Evolutionary conservation across 1,140 invertebrate genomes (phyloP), one percentile per base, ranked within the genome.

Genomic region (Hycleus phaleratus): DNA sequence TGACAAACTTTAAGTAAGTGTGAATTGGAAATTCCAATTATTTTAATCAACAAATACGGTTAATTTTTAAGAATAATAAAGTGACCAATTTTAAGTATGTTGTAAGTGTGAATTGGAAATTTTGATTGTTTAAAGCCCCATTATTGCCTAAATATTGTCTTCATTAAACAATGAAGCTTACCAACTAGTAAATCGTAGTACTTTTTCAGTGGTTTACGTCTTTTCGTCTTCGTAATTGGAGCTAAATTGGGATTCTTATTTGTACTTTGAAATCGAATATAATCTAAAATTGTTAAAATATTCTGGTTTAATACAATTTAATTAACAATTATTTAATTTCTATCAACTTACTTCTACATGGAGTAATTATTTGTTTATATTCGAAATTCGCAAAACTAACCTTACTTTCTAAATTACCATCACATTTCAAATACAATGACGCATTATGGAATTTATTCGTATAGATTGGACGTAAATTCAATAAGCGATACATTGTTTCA

Each of bases 161-260:
- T 18, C 18, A 18, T 18, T 12, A 18, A 18, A 1, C 18, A 18
- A 18, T 18, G 1, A 18, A 62, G 67, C 59, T 62, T 74, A 81
- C 80, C 77, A 73, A 80, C 73, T 52, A 80, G 58, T 38, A 81
- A 57, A 51, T 81, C 79, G 5, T 74, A 71, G 69, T 77, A 79
- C 55, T 75, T 75, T 60, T 74, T 78, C 2, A 26, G 73, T 50
- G 59, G 62, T 49, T 65, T 73, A 6, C 55, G 32, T 67, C 71
- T 73, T 56, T 74, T 76, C 51, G 71, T 73, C 42, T 60, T 68
- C 12, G 38, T 54, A 51, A 62, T 59, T 40, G 62, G 66, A 3
- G 59, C 56, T 50, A 68, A 49, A 47, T 56, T 60, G 25, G 63
- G 60, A 56, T 63, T 66, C 10, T 60, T 65, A 47, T 60, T 44